Evolutionary conservation across 2,113 vertebrate genomes (phyloP), one percentile per base, ranked within the genome.

Genomic region (Piprites chloris): DNA sequence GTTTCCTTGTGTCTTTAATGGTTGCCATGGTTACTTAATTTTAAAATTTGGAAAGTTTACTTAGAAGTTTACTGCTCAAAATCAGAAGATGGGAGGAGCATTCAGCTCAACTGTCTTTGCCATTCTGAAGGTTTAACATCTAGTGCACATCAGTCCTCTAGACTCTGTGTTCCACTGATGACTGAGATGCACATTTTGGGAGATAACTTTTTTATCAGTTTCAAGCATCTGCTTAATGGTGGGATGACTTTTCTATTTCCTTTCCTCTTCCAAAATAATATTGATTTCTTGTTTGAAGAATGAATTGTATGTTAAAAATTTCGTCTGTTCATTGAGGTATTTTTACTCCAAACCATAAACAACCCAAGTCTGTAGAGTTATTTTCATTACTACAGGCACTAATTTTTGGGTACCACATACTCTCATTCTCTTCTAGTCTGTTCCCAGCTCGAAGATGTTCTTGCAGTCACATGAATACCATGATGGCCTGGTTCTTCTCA

Each of bases 311-410:
- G 15, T 35, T 37, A 55, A 80, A 74, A 66, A 27, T 56, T 1
- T 13, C 6, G 44, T 5, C 23, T 65, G 33, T 47, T 66, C 14
- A 42, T 26, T 32, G 6, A 53, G 3, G 2, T 19, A 27, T 65
- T 80, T 88, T 85, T 44, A 32, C 28, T 82, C 14, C 5, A 55
- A 72, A 37, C 13, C 8, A 32, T 42, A 37, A 58, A n/a, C 7
- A 62, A 52, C 14, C 7, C 4, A 52, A 12, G 41, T 21, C 22
- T 46, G 2, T 39, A 23, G 22, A 0, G 0, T 30, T 33, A 33
- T 61, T 85, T 81, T 73, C 22, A n/a, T 19, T 68, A 8, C 17
- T 42, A 41, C 1, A 14, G 4, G 5, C 3, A 7, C 17, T 62
- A 5, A 20, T 81, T 2, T 39, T 85, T 50, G 9, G 2, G 12